Conservation (phyloP, 1,140 invertebrate genomes). For the Zaprionus lachaisei region DNA sequence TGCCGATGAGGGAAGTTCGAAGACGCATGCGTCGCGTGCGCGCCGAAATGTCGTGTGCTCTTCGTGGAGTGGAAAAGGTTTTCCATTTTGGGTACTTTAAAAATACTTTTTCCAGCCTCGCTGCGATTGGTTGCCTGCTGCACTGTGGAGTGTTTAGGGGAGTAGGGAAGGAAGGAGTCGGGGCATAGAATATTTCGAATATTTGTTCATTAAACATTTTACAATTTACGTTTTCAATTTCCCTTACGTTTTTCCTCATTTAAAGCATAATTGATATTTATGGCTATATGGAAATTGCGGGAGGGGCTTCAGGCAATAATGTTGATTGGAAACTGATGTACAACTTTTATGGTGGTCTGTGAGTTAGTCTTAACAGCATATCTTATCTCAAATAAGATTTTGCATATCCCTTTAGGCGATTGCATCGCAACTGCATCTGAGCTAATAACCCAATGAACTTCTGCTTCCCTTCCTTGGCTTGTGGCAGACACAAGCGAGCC, state of each 20-base stretch:
- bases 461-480: conserved; percentile 52
- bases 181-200: conserved; percentile 23
- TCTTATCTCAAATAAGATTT: conserved; percentile 74
- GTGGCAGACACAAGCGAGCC: conserved; percentile 62
- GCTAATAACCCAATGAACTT: conserved; percentile 55
- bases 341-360: conserved; percentile 37
- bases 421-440: conserved; percentile 60
- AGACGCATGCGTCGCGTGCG: conserved; percentile 60
- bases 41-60: conserved; percentile 65
- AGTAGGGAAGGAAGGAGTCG: background rate
- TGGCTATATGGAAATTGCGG: conserved; percentile 29
- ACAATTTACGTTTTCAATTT: conserved; percentile 51
- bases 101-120: conserved; percentile 59
- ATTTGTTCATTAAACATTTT: conserved; percentile 44
- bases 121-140: conserved; percentile 55
- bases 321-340: conserved; percentile 23
- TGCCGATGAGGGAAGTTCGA: conserved; percentile 23
- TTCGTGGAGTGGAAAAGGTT: conserved; percentile 47
- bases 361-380: conserved; percentile 25
- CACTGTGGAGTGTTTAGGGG: background rate
- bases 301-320: background rate
- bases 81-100: conserved; percentile 41
- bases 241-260: conserved; percentile 71
- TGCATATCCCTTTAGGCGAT: conserved; percentile 70
- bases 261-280: conserved; percentile 76